These are phyloP conservation scores for Nilaparvata lugens DNA, from an alignment of 1,140 invertebrate genomes.

Conservation along the genomic window DNA sequence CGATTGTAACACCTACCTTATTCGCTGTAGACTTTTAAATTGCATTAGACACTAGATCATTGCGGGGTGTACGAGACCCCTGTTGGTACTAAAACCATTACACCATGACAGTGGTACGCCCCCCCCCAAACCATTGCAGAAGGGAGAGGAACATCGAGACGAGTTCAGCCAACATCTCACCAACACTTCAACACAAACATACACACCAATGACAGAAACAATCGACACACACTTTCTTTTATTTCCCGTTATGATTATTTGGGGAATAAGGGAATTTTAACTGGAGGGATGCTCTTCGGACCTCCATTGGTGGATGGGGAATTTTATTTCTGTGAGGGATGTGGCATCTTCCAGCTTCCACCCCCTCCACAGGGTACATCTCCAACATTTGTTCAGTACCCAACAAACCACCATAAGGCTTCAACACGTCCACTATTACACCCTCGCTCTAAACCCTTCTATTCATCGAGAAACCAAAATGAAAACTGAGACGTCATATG, in stretches of 20 bases:
- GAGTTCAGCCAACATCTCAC: neutral
- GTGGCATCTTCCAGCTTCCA: too few relatives aligned
- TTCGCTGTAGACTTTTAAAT: neutral
- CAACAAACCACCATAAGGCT: too few relatives aligned
- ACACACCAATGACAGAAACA: too few relatives aligned
- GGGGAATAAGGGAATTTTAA: neutral
- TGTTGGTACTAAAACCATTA: conserved; percentile 1
- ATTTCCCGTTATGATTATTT: neutral
- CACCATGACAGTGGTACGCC: neutral
- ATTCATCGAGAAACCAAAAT: too few relatives aligned
- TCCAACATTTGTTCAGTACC: too few relatives aligned
- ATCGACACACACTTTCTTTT: too few relatives aligned
- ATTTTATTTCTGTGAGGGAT: conserved; percentile 2
- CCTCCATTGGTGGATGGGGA: neutral
- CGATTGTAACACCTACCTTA: neutral
- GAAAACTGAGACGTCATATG: too few relatives aligned
- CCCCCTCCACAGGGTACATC: too few relatives aligned
- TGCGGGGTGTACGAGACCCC: neutral
- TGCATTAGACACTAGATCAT: conserved; percentile 2
- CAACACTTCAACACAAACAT: neutral
- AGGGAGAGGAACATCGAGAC: neutral
- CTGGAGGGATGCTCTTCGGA: neutral
- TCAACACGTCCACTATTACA: too few relatives aligned
- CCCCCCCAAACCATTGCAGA: too few relatives aligned
- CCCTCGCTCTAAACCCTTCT: too few relatives aligned